Evolutionary conservation across 2,113 vertebrate species (phyloP).

Genomic region (Apteryx owenii): DNA sequence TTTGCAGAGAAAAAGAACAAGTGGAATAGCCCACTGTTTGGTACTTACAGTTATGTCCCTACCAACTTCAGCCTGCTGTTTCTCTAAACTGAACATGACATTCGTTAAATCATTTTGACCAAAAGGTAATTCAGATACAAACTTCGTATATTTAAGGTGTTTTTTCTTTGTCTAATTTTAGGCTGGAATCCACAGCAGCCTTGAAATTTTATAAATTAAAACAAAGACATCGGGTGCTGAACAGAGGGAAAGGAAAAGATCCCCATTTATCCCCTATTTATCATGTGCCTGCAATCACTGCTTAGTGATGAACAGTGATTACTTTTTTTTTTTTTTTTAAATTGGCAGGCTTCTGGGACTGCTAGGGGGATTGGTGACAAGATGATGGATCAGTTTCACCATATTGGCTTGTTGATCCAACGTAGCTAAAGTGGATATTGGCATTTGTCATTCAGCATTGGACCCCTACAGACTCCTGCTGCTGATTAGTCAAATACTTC

Average conservation of each 20-base stretch:
- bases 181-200: neutral
- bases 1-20: neutral
- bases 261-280: constrained; percentile 82
- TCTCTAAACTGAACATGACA: constrained; percentile 6
- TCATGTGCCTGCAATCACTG: constrained; percentile 70
- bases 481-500: constrained; percentile 91
- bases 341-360: constrained; percentile 81
- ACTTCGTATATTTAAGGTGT: neutral
- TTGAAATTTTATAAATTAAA: constrained; percentile 18
- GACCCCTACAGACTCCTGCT: constrained; percentile 78
- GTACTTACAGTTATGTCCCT: neutral
- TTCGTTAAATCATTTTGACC: neutral
- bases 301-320: constrained; percentile 78
- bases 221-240: constrained; percentile 29
- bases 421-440: constrained; percentile 86
- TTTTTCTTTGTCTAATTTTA: constrained; percentile 16
- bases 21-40: neutral
- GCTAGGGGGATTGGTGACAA: constrained; percentile 85
- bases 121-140: constrained; percentile 42
- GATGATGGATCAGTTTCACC: constrained; percentile 90
- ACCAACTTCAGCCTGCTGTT: neutral
- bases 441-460: constrained; percentile 91
- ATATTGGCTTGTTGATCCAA: constrained; percentile 90
- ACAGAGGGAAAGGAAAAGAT: constrained; percentile 44
- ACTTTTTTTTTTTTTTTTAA: constrained; percentile 69